These are phyloP conservation scores for Leucania comma DNA, from an alignment of 2,888 invertebrate species.

Conservation along the genomic window DNA sequence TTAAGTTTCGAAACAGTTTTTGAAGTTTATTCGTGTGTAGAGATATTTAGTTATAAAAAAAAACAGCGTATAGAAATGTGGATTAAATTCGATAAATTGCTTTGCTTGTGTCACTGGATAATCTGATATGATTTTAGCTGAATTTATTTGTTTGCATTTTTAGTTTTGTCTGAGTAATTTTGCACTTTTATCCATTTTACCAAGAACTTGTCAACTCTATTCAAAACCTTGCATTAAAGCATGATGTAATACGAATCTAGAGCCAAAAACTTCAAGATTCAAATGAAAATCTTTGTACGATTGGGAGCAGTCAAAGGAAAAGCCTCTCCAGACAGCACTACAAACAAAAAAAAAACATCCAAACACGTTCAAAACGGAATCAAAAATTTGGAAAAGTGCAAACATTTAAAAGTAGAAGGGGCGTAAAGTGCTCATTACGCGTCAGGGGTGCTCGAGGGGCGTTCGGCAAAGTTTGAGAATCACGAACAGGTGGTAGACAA, in stretches of 20 bases:
- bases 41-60: background rate
- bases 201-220: background rate
- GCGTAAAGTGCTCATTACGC: constrained; percentile 85
- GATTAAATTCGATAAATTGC: background rate
- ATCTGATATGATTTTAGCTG: background rate
- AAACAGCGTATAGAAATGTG: too few species aligned
- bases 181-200: background rate
- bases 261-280: background rate
- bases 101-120: background rate
- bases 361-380: constrained; percentile 46
- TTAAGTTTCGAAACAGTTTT: constrained; percentile 27
- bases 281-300: constrained; percentile 12
- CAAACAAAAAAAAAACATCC: constrained; percentile 7
- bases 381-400: constrained; percentile 74
- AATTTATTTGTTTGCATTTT: background rate
- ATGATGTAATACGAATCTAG: background rate
- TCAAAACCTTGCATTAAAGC: too few species aligned
- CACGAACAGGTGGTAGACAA: constrained; percentile 67
- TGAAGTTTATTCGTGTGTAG: background rate
- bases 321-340: background rate
- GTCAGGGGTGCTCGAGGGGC: constrained; percentile 74
- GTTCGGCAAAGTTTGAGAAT: constrained; percentile 68
- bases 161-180: too few species aligned
- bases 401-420: constrained; percentile 79
- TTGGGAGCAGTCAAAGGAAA: background rate